Evolutionary conservation across 2,113 vertebrate genomes (phyloP), one percentile per base, ranked within the genome.

Genomic region (Pelusios castaneus): DNA sequence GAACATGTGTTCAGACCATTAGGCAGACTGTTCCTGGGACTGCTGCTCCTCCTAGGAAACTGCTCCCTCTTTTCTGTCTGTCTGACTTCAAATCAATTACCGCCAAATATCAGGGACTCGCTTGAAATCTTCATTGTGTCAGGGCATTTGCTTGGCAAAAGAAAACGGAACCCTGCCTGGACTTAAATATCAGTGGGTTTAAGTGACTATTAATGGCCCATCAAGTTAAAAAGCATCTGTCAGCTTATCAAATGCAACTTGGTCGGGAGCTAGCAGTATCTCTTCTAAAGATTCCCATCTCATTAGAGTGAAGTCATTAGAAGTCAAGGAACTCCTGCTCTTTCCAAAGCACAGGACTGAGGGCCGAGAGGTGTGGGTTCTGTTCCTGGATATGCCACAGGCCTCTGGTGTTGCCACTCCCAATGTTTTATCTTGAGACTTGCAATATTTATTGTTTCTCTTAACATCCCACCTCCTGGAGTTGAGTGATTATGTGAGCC

Each of bases 271-370:
- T 89, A 31, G 21, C 45, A 6, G 3, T 45, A 85, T 29, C 80
- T 92, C 0, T 4, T 58, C 0, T 4, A 47, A 34, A 56, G n/a
- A 17, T 94, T 92, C 84, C 55, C 82, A 58, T 55, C 70, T 75
- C 24, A n/a, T 60, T 34, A 12, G 54, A 82, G 67, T 56, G 76
- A 63, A 77, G 47, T 38, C 24, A 0, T 31, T 52, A 55, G 6
- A 1, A 16, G 24, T 3, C 1, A 4, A 51, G 4, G 38, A 17
- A 67, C n/a, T 67, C 34, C 0, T 1, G 80, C 27, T 43, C 0
- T 13, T 2, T 19, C 41, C 51, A 67, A 52, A 70, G 24, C 47
- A 3, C 3, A 27, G 24, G n/a, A 43, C 3, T 27, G 63, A 43
- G 11, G 45, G 27, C 5, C 0, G 0, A 17, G 17, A 27, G 52